A percentile compares a stretch with the other conserved stretches of the same genome.
These are phyloP conservation scores for Rhinolophus ferrumequinum DNA, from an alignment of 2,113 vertebrate genomes.

Conservation along the genomic window DNA sequence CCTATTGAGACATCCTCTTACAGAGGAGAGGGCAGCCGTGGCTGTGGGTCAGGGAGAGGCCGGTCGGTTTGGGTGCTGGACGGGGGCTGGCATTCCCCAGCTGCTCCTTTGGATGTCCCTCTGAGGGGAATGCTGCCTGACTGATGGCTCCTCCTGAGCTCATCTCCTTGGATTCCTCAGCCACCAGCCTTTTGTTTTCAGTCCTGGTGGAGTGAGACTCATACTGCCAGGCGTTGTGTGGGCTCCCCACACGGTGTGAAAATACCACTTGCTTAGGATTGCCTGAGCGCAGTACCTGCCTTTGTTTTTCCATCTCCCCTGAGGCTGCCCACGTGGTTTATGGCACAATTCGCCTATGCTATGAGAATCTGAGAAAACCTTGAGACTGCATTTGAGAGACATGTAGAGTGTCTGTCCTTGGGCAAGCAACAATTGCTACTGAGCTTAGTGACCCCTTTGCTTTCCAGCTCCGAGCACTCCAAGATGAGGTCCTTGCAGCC, in stretches of 20 bases:
- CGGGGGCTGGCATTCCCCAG: background rate
- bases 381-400: background rate
- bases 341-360: background rate
- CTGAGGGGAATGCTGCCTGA: background rate
- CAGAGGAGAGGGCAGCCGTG: background rate
- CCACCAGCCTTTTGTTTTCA: constrained; percentile 46
- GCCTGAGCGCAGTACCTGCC: constrained; percentile 58
- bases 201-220: constrained; percentile 72
- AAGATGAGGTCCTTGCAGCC: background rate
- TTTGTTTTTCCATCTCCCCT: background rate
- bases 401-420: background rate
- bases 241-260: constrained; percentile 75
- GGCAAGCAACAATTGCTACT: background rate
- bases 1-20: fast-evolving
- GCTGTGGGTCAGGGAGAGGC: background rate
- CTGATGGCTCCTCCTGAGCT: background rate
- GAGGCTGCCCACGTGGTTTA: background rate
- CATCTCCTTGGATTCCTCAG: background rate
- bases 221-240: constrained; percentile 81
- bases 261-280: constrained; percentile 79
- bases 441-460: background rate
- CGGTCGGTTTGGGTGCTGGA: fast-evolving
- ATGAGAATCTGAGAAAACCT: background rate
- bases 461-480: background rate
- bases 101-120: background rate